Base-by-base conservation (phyloP, 2,888 invertebrate species). In the Chrysolina oricalcia region DNA sequence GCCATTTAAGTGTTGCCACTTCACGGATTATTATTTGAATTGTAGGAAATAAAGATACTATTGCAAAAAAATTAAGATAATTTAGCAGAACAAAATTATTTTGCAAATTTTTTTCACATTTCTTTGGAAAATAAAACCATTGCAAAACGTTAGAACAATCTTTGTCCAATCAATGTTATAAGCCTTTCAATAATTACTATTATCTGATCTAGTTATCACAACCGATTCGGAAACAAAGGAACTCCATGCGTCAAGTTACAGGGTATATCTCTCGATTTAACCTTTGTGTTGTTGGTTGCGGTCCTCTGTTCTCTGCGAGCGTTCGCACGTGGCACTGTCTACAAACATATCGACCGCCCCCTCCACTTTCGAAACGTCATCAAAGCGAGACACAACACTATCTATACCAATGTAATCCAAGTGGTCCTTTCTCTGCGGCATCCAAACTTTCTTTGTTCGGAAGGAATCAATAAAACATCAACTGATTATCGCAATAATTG, bases 271-370 rank as follows among this genome's bases (percentile, higher is more conserved):
- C 81, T 79, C 87, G 81, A 86, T 86, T 81, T 87, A 82, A 83
- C 82, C 86, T 86, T 85, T 86, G 85, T 78, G 76, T 70, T 81
- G 78, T 76, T 73, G 6, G 76, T 70, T 81, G 78, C 75, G 74
- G 6, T 35, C 35, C 35, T 35, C 81, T 82, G 83, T 83, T 83
- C 83, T 82, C 79, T 79, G 81, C 81, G 81, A 80, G 10, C 1
- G 21, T 48, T 80, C 81, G 76, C 78, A 78, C 78, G 78, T 78
- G 78, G 75, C 70, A 43, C 70, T 84, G 84, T 83, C 82, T 85
- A 84, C 85, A 85, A 86, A 85, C 85, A 84, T 84, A 85, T 86
- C 84, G 85, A 86, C 80, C 84, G 53, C 50, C 48, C 75, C 78
- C 81, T 76, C 83, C 81, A 82, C 81, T 41, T 79, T 82, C 80